phyloP scores from a whole-genome alignment of 2,888 invertebrate genomes.

The Drosophila prolongata region DNA sequence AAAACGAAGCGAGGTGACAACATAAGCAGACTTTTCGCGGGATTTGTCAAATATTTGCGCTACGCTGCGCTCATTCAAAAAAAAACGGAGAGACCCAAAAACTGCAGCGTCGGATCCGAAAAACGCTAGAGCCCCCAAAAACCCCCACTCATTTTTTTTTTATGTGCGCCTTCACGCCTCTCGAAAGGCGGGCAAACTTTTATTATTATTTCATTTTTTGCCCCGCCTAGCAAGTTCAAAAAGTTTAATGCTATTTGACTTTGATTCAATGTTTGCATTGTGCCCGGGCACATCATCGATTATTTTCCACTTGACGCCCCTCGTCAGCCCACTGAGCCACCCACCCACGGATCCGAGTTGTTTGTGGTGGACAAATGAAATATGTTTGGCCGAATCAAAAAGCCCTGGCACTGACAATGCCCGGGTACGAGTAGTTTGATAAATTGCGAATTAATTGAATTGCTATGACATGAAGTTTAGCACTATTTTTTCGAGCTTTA shows the following conservation, averaged over 20 bases:
- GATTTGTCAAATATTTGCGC: slow-evolving; percentile 78
- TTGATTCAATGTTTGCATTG: slow-evolving; percentile 75
- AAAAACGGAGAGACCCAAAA: slow-evolving; percentile 11
- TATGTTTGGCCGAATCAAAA: slow-evolving; percentile 44
- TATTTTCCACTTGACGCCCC: slow-evolving; percentile 60
- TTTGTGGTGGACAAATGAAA: slow-evolving; percentile 47
- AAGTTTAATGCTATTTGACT: slow-evolving; percentile 78
- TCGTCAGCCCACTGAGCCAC: slow-evolving; percentile 7
- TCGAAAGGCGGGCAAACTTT: slow-evolving; percentile 63
- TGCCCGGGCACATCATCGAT: slow-evolving; percentile 63
- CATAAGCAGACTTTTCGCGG: slow-evolving; percentile 78
- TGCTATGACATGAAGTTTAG: slow-evolving; percentile 45
- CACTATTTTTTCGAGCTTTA: slow-evolving; percentile 26
- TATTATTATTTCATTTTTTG: slow-evolving; percentile 49
- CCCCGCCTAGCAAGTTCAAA: slow-evolving; percentile 71
- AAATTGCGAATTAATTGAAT: slow-evolving; percentile 46
- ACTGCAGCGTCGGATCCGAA: slow-evolving; percentile 41
- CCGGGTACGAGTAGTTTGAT: slow-evolving; percentile 39
- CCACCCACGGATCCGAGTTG: slow-evolving; percentile 23
- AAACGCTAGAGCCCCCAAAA: slow-evolving; percentile 12
- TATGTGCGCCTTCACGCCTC: slow-evolving; percentile 58
- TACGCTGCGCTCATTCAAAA: slow-evolving; percentile 74
- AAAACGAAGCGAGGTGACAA: slow-evolving; percentile 65
- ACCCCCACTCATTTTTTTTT: slow-evolving; percentile 11
- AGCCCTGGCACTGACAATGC: slow-evolving; percentile 36